Conservation (phyloP, 2,113 vertebrate genomes). For the Octodon degus region DNA sequence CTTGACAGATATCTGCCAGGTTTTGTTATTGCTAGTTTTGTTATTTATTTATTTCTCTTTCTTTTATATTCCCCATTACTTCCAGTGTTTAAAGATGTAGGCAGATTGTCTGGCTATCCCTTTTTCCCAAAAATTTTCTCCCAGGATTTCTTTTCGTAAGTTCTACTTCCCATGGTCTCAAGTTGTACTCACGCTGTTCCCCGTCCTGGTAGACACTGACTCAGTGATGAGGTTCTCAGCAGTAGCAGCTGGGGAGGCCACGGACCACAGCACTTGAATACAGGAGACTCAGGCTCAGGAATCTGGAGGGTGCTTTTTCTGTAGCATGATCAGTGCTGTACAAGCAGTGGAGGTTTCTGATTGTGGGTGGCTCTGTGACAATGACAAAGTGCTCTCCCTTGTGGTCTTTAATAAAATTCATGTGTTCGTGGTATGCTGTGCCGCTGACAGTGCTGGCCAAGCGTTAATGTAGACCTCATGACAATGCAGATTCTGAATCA, state of each 20-base stretch:
- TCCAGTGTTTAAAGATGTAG: background rate
- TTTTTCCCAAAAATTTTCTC: background rate
- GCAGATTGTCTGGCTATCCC: background rate
- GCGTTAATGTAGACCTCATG: background rate
- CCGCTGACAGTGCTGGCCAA: background rate
- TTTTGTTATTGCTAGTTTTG: background rate
- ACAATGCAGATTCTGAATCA: background rate
- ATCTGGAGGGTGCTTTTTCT: background rate
- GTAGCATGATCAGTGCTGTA: background rate
- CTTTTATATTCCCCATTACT: background rate
- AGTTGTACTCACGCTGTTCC: background rate
- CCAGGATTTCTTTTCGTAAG: background rate
- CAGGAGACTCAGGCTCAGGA: background rate
- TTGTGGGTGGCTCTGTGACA: background rate
- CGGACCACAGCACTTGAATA: background rate
- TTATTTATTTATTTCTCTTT: background rate
- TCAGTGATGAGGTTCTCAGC: background rate
- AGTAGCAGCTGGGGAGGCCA: background rate
- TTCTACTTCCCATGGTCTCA: background rate
- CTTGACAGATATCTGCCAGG: background rate
- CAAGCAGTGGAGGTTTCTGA: background rate
- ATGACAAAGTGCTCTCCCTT: background rate
- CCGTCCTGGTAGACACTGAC: background rate
- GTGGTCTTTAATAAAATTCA: background rate
- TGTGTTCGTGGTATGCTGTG: background rate